Evolutionary conservation across 2,888 invertebrate species (phyloP).

Genomic region (Monoplex corrugatus): DNA sequence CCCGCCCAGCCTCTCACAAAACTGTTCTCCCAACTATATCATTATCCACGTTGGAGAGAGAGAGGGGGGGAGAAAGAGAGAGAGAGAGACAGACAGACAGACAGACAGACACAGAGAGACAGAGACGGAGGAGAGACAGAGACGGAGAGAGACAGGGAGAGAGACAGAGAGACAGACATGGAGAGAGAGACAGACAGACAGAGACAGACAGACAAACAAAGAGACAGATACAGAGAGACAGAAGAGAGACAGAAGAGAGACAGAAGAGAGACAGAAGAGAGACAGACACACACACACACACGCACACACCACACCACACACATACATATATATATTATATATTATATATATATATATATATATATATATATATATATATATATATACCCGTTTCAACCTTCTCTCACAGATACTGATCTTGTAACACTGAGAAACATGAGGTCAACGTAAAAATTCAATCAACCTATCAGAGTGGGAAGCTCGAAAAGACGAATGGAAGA

Average conservation of each 20-base stretch:
- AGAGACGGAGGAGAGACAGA: neutral
- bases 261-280: conserved; percentile 27
- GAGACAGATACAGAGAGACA: conserved; percentile 16
- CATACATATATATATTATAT: no score
- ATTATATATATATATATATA: no score
- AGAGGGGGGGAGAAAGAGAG: neutral
- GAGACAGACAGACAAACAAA: conserved; percentile 39
- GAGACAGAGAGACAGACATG: neutral
- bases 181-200: neutral
- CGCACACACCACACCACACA: no score
- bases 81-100: no score
- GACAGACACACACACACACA: conserved; percentile 1
- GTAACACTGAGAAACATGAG: no score
- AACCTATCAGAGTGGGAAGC: no score
- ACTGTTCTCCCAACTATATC: neutral
- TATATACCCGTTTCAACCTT: no score
- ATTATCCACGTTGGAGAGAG: no score
- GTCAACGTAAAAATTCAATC: no score
- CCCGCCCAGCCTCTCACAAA: neutral
- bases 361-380: no score
- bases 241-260: conserved; percentile 30
- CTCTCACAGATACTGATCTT: no score
- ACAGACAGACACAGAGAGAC: neutral
- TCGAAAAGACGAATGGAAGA: no score
- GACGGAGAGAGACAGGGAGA: neutral